phyloP scores from a whole-genome alignment of 2,888 invertebrate species.

The Norana najaformis region DNA sequence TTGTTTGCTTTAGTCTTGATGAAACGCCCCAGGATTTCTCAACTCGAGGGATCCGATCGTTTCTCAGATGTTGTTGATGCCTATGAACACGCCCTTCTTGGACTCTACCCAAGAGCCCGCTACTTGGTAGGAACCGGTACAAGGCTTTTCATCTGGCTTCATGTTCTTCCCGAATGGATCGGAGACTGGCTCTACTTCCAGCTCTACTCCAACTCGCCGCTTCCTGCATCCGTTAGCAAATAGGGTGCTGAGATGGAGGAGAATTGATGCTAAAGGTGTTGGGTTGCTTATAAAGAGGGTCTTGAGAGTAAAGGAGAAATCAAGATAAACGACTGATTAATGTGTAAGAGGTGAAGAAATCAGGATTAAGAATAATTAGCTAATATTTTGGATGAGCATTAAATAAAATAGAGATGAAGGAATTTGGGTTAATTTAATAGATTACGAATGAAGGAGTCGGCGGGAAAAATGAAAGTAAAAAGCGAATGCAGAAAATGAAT shows the following conservation, averaged over 20 bases:
- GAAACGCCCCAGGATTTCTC: background rate
- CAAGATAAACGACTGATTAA: no score
- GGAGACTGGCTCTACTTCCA: background rate
- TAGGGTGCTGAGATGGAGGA: background rate
- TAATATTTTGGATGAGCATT: no score
- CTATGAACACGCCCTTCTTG: constrained; percentile 21
- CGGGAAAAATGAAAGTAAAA: no score
- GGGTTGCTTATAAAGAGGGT: no score
- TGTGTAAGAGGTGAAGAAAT: no score
- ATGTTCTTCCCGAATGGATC: background rate
- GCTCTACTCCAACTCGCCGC: background rate
- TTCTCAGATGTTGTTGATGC: constrained; percentile 4
- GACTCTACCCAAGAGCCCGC: background rate
- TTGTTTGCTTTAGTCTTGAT: background rate
- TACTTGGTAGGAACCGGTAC: background rate
- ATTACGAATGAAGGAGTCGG: background rate
- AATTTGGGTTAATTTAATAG: background rate
- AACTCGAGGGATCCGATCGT: background rate
- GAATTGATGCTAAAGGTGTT: no score
- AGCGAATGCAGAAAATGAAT: no score
- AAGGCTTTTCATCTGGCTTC: background rate
- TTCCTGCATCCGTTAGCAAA: background rate
- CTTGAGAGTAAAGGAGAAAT: no score
- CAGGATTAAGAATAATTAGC: no score
- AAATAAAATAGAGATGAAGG: background rate